Evolutionary conservation across 2,113 vertebrate species (phyloP).

Genomic region (Gopherus evgoodei): DNA sequence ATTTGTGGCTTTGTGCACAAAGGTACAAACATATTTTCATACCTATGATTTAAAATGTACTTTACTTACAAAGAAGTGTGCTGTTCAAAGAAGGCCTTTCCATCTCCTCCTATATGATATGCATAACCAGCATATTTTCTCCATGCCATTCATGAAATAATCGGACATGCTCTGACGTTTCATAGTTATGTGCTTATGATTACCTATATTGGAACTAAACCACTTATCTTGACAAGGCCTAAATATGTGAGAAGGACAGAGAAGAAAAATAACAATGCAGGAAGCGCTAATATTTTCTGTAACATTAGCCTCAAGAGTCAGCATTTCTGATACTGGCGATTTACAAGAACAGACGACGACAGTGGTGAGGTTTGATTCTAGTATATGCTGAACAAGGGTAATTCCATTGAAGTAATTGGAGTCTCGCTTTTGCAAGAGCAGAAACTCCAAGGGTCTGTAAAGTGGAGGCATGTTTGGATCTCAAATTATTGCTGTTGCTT

Average conservation of each 20-base stretch:
- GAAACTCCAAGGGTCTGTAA: background rate
- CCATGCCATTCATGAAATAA: constrained; percentile 6
- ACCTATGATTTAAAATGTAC: background rate
- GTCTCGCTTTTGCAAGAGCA: background rate
- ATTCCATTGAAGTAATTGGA: background rate
- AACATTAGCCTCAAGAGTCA: constrained; percentile 53
- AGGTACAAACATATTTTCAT: background rate
- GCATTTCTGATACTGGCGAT: constrained; percentile 60
- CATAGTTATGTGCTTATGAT: background rate
- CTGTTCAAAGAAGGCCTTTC: background rate
- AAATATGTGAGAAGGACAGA: constrained; percentile 38
- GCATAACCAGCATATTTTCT: constrained; percentile 28
- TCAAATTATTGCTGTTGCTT: background rate
- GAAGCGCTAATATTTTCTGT: constrained; percentile 62
- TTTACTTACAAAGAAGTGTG: background rate
- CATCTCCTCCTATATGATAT: background rate
- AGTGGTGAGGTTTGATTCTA: constrained; percentile 22
- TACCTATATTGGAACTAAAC: constrained; percentile 14
- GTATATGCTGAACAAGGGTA: background rate
- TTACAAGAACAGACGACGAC: constrained; percentile 52
- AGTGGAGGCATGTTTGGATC: background rate
- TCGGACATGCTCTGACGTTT: background rate
- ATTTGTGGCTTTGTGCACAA: background rate
- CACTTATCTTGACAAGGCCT: background rate
- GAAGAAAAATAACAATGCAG: constrained; percentile 49